Conservation (phyloP, 2,113 vertebrate genomes). For the Taurulus bubalis region DNA sequence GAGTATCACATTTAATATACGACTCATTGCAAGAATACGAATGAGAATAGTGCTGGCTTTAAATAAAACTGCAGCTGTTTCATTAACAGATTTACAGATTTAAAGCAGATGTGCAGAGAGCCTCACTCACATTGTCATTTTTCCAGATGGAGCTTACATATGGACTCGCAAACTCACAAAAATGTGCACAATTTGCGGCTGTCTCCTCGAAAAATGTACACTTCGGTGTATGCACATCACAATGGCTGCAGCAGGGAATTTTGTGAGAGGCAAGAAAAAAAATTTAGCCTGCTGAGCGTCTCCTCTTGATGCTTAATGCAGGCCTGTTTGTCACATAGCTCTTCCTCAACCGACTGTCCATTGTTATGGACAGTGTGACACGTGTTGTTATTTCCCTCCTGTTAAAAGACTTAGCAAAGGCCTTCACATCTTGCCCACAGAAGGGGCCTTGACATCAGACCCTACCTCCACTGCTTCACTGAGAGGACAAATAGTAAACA, state of each 20-base stretch:
- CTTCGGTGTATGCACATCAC: not conserved
- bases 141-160: constrained; percentile 53
- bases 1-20: not conserved
- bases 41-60: not conserved
- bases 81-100: constrained; percentile 29
- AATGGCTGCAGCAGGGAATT: not conserved
- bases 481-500: constrained; percentile 69
- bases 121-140: constrained; percentile 34
- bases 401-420: constrained; percentile 52
- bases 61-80: constrained; percentile 33
- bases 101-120: constrained; percentile 50
- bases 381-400: constrained; percentile 81
- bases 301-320: constrained; percentile 25
- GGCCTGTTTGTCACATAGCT: constrained; percentile 62
- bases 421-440: constrained; percentile 63
- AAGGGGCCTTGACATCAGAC: constrained; percentile 58
- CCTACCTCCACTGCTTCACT: constrained; percentile 27
- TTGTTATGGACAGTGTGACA: constrained; percentile 74
- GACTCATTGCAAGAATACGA: not conserved
- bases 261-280: constrained; percentile 2
- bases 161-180: constrained; percentile 41
- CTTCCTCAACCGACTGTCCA: constrained; percentile 62
- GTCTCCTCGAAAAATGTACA: constrained; percentile 49
- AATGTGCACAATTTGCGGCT: constrained; percentile 36
- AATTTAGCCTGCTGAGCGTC: constrained; percentile 12